Base-by-base conservation (phyloP, 2,888 invertebrate genomes). In the Octonoba sinensis region DNA sequence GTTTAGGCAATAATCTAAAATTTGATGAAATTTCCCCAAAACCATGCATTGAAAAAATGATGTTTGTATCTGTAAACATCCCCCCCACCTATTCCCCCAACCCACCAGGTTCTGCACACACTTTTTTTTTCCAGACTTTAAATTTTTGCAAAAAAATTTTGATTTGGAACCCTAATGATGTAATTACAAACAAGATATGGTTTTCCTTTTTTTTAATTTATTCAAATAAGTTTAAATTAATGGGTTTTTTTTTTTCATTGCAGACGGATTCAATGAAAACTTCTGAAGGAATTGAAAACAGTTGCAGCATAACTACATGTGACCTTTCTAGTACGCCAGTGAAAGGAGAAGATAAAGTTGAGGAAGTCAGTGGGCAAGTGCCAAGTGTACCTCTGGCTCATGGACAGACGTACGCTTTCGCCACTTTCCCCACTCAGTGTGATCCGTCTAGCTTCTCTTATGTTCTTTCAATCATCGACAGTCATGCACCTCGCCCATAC, bases 401-500 rank as follows among this genome's bases (percentile, higher is more conserved):
- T 18, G 83, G 79, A 36, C 83, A 83, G 74, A 72, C 83, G 70
- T 83, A 73, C 74, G 76, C 83, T 76, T 83, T 77, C 60, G 69
- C 83, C 79, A 79, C 83, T 69, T 83, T 83, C 62, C 83, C 83
- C 46, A 77, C 84, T 64, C 70, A 72, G 20, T 75, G 83, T 62
- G 82, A 75, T 72, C 79, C 82, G 15, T 69, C 82, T 47, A 72
- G 73, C 27, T 74, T 84, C 18, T 84, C 84, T 6, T 84, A 84
- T 65, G 83, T 83, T 22, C 69, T 82, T n/a, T 13, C 83, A 84
- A 20, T 72, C 84, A 1, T 83, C 84, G 20, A 79, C 84, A 2
- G 82, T 84, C n/a, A 72, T 84, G 66, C 84, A 84, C 59, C 67
- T 84, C 36, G 77, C 84, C 20, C 84, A 84, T 36, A 84, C 84